phyloP scores from a whole-genome alignment of 2,113 vertebrate species.

The Pituophis catenifer region DNA sequence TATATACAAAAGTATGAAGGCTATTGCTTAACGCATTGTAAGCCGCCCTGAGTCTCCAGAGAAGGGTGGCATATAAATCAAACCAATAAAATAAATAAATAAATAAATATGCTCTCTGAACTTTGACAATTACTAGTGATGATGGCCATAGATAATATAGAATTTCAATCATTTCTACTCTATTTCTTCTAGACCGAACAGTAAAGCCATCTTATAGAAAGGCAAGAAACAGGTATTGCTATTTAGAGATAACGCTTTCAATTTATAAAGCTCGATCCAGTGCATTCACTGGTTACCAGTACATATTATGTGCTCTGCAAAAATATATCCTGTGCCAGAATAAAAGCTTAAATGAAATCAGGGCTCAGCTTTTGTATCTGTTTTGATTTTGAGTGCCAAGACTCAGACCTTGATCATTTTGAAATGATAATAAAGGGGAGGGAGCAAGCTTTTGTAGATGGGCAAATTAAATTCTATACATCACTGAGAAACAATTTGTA shows the following conservation, averaged over 20 bases:
- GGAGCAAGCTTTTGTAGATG: neutral
- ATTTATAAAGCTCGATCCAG: neutral
- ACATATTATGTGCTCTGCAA: neutral
- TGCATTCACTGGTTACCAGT: neutral
- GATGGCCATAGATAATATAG: neutral
- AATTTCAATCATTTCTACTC: neutral
- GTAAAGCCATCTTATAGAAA: neutral
- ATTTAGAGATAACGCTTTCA: neutral
- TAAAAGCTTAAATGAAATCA: neutral
- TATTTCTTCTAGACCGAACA: neutral
- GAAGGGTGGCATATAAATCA: too few species aligned
- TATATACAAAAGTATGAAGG: too few species aligned
- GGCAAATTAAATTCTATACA: neutral
- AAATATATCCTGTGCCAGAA: neutral
- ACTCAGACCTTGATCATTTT: neutral
- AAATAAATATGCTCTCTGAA: conserved; percentile 29
- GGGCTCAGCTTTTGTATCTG: neutral
- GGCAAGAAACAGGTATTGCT: neutral
- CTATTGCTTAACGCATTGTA: too few species aligned
- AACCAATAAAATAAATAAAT: too few species aligned
- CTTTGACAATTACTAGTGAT: conserved; percentile 2
- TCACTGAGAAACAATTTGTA: neutral
- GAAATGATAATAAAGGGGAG: neutral
- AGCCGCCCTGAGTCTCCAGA: too few species aligned
- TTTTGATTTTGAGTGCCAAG: neutral